A percentile compares a stretch with the other conserved stretches of the same genome.
phyloP scores from a whole-genome alignment of 2,888 invertebrate genomes.

The Diloba caeruleocephala region DNA sequence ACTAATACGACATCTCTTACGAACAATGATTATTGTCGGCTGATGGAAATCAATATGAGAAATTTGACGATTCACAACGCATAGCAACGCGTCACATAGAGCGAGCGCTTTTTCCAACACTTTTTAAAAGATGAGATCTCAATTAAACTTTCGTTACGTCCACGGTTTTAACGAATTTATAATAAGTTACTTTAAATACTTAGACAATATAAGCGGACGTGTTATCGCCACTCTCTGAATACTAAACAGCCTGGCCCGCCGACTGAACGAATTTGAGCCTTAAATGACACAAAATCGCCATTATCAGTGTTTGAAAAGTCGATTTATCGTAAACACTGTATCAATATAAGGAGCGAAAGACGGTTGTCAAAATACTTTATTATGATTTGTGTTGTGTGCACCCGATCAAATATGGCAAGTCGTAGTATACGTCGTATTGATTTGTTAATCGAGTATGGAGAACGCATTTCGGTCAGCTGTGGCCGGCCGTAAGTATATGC shows the following conservation, averaged over 20 bases:
- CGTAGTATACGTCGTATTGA: constrained; percentile 81
- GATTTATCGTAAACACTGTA: constrained; percentile 56
- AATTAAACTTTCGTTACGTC: constrained; percentile 76
- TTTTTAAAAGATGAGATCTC: constrained; percentile 60
- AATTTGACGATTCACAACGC: constrained; percentile 80
- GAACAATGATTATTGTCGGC: constrained; percentile 84
- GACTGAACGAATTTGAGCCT: constrained; percentile 66
- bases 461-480: constrained; percentile 89
- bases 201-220: constrained; percentile 76
- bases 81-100: constrained; percentile 63
- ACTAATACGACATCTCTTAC: constrained; percentile 65
- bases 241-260: constrained; percentile 67
- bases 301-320: constrained; percentile 44
- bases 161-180: constrained; percentile 81
- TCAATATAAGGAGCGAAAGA: constrained; percentile 70
- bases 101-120: constrained; percentile 60
- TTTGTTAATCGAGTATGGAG: constrained; percentile 88
- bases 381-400: constrained; percentile 69
- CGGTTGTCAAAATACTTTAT: constrained; percentile 70
- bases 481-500: constrained; percentile 84
- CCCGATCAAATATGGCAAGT: constrained; percentile 77
- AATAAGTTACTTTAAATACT: constrained; percentile 71
- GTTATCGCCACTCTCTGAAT: constrained; percentile 73
- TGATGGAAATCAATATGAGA: constrained; percentile 83
- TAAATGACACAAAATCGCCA: constrained; percentile 50